Percentiles rank a stretch among this genome's conserved stretches.
Conservation (phyloP, 2,113 vertebrate genomes). For the Lates calcarifer region DNA sequence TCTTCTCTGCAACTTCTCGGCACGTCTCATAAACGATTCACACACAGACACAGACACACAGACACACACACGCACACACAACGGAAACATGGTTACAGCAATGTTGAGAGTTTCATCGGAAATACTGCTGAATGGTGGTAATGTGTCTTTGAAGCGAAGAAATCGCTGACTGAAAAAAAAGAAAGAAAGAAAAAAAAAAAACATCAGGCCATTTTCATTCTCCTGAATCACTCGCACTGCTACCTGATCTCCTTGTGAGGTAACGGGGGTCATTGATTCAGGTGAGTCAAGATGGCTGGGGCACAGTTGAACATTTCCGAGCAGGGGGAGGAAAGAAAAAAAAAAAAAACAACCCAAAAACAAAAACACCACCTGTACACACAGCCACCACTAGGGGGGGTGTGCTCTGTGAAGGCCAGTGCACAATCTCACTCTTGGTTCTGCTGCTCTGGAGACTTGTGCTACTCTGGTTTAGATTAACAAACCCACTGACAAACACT, state of each 20-base stretch:
- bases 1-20: slow-evolving; percentile 3
- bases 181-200: too few relatives aligned
- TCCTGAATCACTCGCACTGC: slow-evolving; percentile 40
- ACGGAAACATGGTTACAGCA: slow-evolving; percentile 34
- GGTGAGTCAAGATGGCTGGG: slow-evolving; percentile 60
- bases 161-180: too few relatives aligned
- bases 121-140: slow-evolving; percentile 60
- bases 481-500: slow-evolving; percentile 17
- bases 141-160: slow-evolving; percentile 8
- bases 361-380: background rate
- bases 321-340: fast-evolving
- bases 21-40: slow-evolving; percentile 28
- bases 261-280: slow-evolving; percentile 45
- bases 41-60: slow-evolving; percentile 1
- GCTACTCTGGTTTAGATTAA: slow-evolving; percentile 38
- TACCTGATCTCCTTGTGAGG: slow-evolving; percentile 35
- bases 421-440: background rate
- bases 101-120: background rate
- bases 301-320: slow-evolving; percentile 6
- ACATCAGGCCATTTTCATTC: slow-evolving; percentile 18
- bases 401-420: background rate
- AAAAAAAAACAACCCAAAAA: fast-evolving
- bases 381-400: slow-evolving; percentile 55
- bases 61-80: background rate
- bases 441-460: slow-evolving; percentile 36